A percentile compares a stretch with the other conserved stretches of the same genome.
Evolutionary conservation across 2,113 vertebrate genomes (phyloP).

Genomic region (Megaleporinus macrocephalus): DNA sequence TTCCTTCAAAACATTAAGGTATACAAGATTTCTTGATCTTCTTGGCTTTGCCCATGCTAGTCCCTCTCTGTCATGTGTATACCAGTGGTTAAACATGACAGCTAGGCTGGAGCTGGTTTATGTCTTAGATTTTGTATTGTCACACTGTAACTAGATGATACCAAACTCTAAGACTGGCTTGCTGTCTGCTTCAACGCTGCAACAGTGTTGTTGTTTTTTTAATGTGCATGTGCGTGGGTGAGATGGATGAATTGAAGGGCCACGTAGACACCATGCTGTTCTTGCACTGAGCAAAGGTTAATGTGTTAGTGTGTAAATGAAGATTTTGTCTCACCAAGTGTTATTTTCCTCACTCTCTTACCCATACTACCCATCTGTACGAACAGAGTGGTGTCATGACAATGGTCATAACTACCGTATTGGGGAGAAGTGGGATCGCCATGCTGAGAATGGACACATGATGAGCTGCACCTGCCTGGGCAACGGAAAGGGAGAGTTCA

Average conservation of each 20-base stretch:
- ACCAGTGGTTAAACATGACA: conserved; percentile 43
- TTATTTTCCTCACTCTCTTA: neutral
- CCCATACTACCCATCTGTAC: neutral
- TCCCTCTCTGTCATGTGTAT: conserved; percentile 38
- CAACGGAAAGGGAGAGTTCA: conserved; percentile 97
- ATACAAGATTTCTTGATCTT: too few relatives aligned
- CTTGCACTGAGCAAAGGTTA: neutral
- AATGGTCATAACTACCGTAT: conserved; percentile 92
- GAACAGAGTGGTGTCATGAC: conserved; percentile 94
- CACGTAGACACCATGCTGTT: neutral
- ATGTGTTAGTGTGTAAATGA: neutral
- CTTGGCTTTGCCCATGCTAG: conserved; percentile 56
- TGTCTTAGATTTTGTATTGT: conserved; percentile 65
- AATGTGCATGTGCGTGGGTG: conserved; percentile 12
- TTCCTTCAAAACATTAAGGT: neutral
- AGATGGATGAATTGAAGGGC: conserved; percentile 30
- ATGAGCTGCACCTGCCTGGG: conserved; percentile 98
- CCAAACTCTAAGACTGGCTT: conserved; percentile 60
- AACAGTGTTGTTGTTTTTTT: conserved; percentile 16
- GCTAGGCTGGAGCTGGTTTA: neutral
- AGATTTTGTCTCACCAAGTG: neutral
- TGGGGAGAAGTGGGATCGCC: conserved; percentile 94
- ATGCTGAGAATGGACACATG: conserved; percentile 92
- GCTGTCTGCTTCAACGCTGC: conserved; percentile 4
- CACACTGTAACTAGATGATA: conserved; percentile 61